Conservation (phyloP, 1,140 invertebrate species). For the Sitobion miscanthi region DNA sequence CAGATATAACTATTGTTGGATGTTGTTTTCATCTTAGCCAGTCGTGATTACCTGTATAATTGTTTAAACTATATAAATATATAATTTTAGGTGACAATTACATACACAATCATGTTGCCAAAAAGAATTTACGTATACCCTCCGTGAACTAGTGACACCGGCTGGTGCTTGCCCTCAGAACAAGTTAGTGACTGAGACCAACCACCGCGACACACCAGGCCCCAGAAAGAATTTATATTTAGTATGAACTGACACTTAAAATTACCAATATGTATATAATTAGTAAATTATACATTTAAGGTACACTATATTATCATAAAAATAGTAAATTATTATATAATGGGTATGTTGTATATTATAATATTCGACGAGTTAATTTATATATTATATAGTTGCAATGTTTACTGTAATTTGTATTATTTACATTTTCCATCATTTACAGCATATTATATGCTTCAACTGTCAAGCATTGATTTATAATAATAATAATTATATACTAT, state of each 20-base stretch:
- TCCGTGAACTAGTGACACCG: too few species aligned
- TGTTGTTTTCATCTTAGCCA: too few species aligned
- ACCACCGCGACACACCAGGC: too few species aligned
- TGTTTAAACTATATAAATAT: too few species aligned
- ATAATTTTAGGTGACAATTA: too few species aligned
- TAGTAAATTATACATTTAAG: background rate
- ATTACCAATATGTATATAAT: background rate
- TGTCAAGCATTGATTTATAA: background rate
- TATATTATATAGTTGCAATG: background rate
- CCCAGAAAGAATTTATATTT: background rate
- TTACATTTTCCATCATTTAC: background rate
- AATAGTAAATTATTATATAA: background rate
- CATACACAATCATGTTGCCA: too few species aligned
- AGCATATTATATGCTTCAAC: background rate
- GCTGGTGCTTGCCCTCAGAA: too few species aligned
- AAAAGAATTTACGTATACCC: too few species aligned
- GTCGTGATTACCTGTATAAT: too few species aligned
- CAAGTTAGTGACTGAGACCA: too few species aligned
- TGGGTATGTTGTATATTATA: background rate
- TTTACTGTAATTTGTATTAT: background rate
- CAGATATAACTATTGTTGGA: too few species aligned
- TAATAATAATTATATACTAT: conserved; percentile 3
- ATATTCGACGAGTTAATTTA: background rate
- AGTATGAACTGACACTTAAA: background rate
- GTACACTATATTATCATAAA: background rate